These are phyloP conservation scores for Tinea trinotella DNA, from an alignment of 2,888 invertebrate genomes.

Conservation along the genomic window DNA sequence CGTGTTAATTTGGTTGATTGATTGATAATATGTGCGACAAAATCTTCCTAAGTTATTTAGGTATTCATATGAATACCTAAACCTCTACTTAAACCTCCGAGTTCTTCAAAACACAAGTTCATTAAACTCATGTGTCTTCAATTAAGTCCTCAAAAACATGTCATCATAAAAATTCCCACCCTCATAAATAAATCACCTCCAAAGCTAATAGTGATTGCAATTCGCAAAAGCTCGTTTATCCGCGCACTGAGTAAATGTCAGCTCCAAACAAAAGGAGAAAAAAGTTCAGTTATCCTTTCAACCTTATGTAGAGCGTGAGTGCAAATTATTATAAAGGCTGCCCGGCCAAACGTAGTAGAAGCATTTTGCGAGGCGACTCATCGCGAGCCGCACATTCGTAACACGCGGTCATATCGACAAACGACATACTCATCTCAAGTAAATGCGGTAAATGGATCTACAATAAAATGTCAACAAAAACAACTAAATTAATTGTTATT, in stretches of 20 bases:
- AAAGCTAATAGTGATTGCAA: constrained; percentile 46
- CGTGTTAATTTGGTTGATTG: too few relatives aligned
- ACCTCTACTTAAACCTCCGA: background rate
- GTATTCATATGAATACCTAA: too few relatives aligned
- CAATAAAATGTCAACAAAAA: constrained; percentile 36
- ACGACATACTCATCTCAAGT: background rate
- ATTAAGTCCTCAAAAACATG: background rate
- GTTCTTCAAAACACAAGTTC: background rate
- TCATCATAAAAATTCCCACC: background rate
- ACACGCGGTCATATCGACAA: constrained; percentile 25
- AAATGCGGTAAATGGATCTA: constrained; percentile 11
- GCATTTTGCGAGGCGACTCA: constrained; percentile 67
- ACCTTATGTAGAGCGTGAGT: constrained; percentile 57
- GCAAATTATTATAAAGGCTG: constrained; percentile 67
- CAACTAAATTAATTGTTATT: constrained; percentile 34
- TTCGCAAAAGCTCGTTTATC: constrained; percentile 44
- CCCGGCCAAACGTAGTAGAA: constrained; percentile 43
- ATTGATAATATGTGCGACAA: too few relatives aligned
- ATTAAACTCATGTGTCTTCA: background rate
- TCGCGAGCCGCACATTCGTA: constrained; percentile 55
- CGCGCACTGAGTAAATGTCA: constrained; percentile 42
- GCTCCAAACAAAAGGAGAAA: constrained; percentile 52
- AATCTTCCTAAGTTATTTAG: too few relatives aligned
- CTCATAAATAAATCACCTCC: constrained; percentile 24
- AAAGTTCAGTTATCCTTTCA: constrained; percentile 65